Percentiles rank a stretch among this genome's conserved stretches.
Evolutionary conservation across 2,888 invertebrate genomes (phyloP).

Genomic region (Pachycephus smyrnensis): DNA sequence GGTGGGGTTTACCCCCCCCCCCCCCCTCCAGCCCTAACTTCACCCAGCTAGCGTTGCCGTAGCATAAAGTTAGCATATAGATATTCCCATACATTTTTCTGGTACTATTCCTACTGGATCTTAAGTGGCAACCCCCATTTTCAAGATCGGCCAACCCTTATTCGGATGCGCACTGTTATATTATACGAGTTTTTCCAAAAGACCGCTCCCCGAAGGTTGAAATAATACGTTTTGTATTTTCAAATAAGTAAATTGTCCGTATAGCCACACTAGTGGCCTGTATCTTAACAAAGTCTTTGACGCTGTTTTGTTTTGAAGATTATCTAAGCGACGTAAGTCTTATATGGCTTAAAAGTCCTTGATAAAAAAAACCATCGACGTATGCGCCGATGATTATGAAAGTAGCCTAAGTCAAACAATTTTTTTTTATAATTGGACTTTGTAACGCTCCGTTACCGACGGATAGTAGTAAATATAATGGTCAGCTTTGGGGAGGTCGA

Average conservation of each 20-base stretch:
- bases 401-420: neutral
- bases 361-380: neutral
- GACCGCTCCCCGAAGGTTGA: neutral
- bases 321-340: neutral
- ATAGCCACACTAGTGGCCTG: neutral
- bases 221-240: neutral
- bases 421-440: no score
- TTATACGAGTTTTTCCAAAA: neutral
- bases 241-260: neutral
- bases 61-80: slow-evolving; percentile 27
- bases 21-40: neutral
- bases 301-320: neutral
- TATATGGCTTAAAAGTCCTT: neutral
- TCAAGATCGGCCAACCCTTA: neutral
- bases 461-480: no score
- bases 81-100: neutral
- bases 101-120: neutral
- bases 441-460: no score
- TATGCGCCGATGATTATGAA: neutral
- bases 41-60: neutral
- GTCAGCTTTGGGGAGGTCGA: no score
- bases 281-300: neutral
- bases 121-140: neutral
- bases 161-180: neutral
- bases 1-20: neutral